phyloP scores from a whole-genome alignment of 2,888 invertebrate genomes.

The Eretmocerus hayati region DNA sequence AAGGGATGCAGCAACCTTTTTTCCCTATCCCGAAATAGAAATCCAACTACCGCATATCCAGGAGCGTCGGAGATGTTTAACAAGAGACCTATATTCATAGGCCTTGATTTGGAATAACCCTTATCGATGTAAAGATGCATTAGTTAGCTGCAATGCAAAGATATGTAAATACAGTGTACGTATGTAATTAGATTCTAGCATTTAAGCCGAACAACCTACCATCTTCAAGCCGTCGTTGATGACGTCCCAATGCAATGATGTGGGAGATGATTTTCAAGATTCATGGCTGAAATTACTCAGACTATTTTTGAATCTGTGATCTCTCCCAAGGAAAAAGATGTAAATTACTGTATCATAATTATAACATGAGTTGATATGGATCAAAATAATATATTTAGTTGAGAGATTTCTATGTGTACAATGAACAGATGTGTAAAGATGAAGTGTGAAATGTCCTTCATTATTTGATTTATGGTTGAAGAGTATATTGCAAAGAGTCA shows the following conservation, averaged over 20 bases:
- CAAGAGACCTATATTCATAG: too few species aligned
- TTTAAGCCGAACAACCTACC: slow-evolving; percentile 13
- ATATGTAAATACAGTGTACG: slow-evolving; percentile 44
- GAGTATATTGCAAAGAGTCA: too few species aligned
- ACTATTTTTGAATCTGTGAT: slow-evolving; percentile 6
- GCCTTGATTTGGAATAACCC: too few species aligned
- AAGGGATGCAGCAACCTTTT: background rate
- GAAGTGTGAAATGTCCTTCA: too few species aligned
- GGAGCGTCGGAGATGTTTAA: too few species aligned
- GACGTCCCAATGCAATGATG: too few species aligned
- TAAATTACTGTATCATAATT: slow-evolving; percentile 44
- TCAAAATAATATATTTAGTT: slow-evolving; percentile 13
- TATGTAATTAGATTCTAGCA: slow-evolving; percentile 40
- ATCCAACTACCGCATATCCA: too few species aligned
- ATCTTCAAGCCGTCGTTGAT: too few species aligned
- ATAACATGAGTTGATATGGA: slow-evolving; percentile 39
- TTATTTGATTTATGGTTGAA: too few species aligned
- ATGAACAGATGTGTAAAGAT: too few species aligned
- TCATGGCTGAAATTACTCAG: background rate
- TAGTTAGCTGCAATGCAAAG: slow-evolving; percentile 16
- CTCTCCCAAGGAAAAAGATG: slow-evolving; percentile 24
- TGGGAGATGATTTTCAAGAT: background rate
- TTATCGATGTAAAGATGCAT: too few species aligned
- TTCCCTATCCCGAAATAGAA: too few species aligned
- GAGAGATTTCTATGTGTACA: slow-evolving; percentile 14